phyloP scores from a whole-genome alignment of 1,140 invertebrate genomes.

The Aphaenogaster rudis region DNA sequence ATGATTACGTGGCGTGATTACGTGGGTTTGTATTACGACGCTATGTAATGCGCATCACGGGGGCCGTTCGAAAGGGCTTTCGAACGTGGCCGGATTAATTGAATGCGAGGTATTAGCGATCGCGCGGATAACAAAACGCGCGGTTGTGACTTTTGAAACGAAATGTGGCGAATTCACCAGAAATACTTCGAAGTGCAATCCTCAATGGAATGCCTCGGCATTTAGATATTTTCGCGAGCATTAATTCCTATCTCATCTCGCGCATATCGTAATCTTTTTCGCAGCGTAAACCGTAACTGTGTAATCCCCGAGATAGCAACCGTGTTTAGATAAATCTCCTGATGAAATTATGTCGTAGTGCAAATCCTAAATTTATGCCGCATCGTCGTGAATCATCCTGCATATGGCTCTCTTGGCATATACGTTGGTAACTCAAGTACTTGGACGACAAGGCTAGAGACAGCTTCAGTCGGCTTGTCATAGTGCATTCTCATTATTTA shows the following conservation, averaged over 20 bases:
- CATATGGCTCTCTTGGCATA: constrained; percentile 43
- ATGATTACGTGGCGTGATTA: constrained; percentile 52
- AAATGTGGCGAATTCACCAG: neutral
- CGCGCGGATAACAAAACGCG: neutral
- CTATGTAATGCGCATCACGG: constrained; percentile 42
- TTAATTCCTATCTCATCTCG: neutral
- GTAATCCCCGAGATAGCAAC: neutral
- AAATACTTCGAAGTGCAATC: neutral
- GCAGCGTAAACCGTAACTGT: neutral
- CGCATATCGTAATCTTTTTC: neutral
- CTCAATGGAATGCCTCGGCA: neutral
- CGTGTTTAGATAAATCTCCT: constrained; percentile 31
- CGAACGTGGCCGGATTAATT: constrained; percentile 40
- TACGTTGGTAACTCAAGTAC: constrained; percentile 39
- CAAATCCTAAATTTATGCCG: constrained; percentile 36
- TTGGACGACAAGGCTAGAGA: constrained; percentile 33
- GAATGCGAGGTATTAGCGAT: neutral
- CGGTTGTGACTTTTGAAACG: neutral
- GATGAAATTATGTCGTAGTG: constrained; percentile 17
- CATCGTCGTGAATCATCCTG: constrained; percentile 37
- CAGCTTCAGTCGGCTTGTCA: constrained; percentile 16
- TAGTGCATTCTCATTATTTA: constrained; percentile 50
- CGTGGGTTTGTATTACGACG: constrained; percentile 42
- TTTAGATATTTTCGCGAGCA: neutral
- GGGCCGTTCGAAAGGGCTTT: constrained; percentile 41